These are phyloP conservation scores for Sula dactylatra DNA, from an alignment of 2,113 vertebrate species.

Conservation along the genomic window DNA sequence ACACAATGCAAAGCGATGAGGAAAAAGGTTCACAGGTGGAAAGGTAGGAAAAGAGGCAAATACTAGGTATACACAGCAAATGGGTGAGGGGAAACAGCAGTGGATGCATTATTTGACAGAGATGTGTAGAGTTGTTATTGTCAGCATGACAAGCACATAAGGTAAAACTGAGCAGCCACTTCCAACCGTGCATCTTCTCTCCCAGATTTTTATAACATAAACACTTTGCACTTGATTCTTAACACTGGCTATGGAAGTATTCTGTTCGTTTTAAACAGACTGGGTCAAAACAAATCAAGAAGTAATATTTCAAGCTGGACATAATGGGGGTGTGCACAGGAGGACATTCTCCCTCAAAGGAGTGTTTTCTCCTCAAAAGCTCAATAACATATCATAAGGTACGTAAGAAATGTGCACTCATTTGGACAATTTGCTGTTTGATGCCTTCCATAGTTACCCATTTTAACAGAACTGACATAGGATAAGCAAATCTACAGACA, in stretches of 20 bases:
- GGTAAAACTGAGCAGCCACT: conserved; percentile 1
- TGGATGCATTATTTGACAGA: not conserved
- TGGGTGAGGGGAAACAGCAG: not conserved
- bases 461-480: not conserved
- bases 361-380: not conserved
- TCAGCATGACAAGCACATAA: not conserved
- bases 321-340: not conserved
- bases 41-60: not conserved
- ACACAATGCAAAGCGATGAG: conserved; percentile 62
- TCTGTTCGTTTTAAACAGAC: not conserved
- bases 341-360: not conserved
- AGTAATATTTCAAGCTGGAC: not conserved
- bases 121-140: not conserved
- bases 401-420: not conserved
- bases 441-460: not conserved
- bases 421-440: not conserved
- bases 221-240: not conserved
- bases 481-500: not conserved
- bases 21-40: not conserved
- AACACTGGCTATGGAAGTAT: not conserved
- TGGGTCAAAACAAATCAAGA: not conserved
- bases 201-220: not conserved
- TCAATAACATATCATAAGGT: not conserved
- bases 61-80: not conserved
- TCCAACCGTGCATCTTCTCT: not conserved